Percentiles rank a stretch among this genome's conserved stretches.
phyloP scores from a whole-genome alignment of 2,888 invertebrate species.

The Drosophila helvetica region DNA sequence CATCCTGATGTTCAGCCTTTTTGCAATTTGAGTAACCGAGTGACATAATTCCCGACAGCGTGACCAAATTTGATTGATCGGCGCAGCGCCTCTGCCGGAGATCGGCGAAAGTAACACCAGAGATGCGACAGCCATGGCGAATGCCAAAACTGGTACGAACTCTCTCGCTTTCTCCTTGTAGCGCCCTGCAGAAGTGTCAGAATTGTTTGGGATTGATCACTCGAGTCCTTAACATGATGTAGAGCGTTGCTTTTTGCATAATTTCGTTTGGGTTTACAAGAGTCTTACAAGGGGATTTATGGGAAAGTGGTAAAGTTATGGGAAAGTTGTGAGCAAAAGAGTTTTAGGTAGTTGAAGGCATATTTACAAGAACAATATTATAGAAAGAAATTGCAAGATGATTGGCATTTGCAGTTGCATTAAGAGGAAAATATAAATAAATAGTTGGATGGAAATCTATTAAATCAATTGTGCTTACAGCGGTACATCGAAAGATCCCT shows the following conservation, averaged over 20 bases:
- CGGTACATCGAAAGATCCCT: not conserved
- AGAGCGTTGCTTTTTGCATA: slow-evolving; percentile 67
- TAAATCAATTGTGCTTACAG: not conserved
- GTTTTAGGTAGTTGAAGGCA: not conserved
- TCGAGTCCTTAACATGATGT: slow-evolving; percentile 61
- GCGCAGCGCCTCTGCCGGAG: slow-evolving; percentile 32
- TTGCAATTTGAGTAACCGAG: slow-evolving; percentile 82
- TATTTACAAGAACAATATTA: not conserved
- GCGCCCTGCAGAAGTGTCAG: slow-evolving; percentile 60
- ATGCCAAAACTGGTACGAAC: slow-evolving; percentile 58
- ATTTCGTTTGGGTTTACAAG: slow-evolving; percentile 66
- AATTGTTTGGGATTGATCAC: slow-evolving; percentile 71
- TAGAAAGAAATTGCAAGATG: not conserved
- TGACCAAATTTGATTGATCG: slow-evolving; percentile 83
- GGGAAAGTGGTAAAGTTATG: slow-evolving; percentile 10
- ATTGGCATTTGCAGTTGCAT: not conserved
- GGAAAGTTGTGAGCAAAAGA: slow-evolving; percentile 2
- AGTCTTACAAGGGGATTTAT: slow-evolving; percentile 63
- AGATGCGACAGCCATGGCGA: slow-evolving; percentile 68
- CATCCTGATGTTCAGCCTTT: slow-evolving; percentile 21
- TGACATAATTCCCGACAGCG: slow-evolving; percentile 83
- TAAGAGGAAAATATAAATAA: not conserved
- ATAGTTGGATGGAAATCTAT: not conserved
- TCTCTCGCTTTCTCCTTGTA: slow-evolving; percentile 36
- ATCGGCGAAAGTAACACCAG: slow-evolving; percentile 60